phyloP scores from a whole-genome alignment of 1,140 invertebrate species.

The Sycobia sp. region DNA sequence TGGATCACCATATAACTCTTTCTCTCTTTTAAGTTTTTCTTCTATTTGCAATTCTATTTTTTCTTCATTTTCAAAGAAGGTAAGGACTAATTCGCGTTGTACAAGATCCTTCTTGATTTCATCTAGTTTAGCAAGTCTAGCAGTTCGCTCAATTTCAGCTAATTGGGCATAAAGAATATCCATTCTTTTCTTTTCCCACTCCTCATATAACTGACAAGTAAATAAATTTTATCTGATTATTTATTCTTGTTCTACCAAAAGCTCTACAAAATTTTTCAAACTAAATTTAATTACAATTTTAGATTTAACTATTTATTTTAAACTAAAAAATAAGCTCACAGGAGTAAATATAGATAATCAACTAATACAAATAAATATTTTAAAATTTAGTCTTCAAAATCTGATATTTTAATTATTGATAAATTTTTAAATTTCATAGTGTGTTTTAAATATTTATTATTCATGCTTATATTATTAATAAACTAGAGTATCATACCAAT shows the following conservation, averaged over 20 bases:
- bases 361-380: not conserved
- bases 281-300: not conserved
- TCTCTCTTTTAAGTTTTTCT: constrained; percentile 57
- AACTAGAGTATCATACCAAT: too few species aligned
- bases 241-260: constrained; percentile 19
- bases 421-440: too few species aligned
- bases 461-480: too few species aligned
- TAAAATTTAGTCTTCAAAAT: not conserved
- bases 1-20: constrained; percentile 37
- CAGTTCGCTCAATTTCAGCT: constrained; percentile 60
- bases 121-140: constrained; percentile 65
- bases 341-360: not conserved
- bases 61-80: constrained; percentile 80
- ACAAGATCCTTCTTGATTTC: constrained; percentile 66
- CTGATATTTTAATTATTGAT: too few species aligned
- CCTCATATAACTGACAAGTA: constrained; percentile 63
- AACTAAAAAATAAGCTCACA: not conserved
- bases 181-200: constrained; percentile 66
- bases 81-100: constrained; percentile 70
- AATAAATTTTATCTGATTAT: constrained; percentile 2
- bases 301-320: not conserved
- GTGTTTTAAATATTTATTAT: too few species aligned
- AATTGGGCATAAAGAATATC: constrained; percentile 66
- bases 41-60: constrained; percentile 75
- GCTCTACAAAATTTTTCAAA: not conserved